A percentile compares a stretch with the other conserved stretches of the same genome.
Evolutionary conservation across 2,888 invertebrate species (phyloP).

Genomic region (Tuta absoluta): DNA sequence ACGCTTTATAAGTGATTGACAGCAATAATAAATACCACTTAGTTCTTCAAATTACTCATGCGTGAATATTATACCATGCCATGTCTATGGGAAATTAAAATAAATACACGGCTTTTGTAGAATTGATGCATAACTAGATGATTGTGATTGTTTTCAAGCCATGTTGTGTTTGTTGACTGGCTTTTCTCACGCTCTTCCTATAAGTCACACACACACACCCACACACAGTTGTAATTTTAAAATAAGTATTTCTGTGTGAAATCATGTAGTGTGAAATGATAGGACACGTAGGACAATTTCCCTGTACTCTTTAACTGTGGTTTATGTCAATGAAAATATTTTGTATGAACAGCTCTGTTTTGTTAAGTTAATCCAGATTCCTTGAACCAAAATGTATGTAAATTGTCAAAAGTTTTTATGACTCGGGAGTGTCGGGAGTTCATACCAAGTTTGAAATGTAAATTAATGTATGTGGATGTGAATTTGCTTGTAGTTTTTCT

Average conservation of each 20-base stretch:
- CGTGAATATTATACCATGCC: constrained; percentile 15
- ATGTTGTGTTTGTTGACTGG: constrained; percentile 38
- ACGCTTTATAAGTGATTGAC: constrained; percentile 15
- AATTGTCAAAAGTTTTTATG: not conserved
- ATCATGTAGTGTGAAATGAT: constrained; percentile 49
- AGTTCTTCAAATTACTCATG: not conserved
- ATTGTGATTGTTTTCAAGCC: constrained; percentile 17
- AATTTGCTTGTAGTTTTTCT: constrained; percentile 41
- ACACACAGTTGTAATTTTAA: constrained; percentile 48
- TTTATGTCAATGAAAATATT: constrained; percentile 36
- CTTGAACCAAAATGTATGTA: constrained; percentile 4
- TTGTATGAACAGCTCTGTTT: constrained; percentile 28
- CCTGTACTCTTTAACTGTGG: constrained; percentile 45
- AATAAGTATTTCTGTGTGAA: constrained; percentile 50
- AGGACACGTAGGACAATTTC: constrained; percentile 60
- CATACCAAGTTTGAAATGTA: constrained; percentile 33
- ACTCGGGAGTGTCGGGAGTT: not conserved
- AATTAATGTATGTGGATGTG: constrained; percentile 39
- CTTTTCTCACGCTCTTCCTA: constrained; percentile 44
- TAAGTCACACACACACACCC: constrained; percentile 38
- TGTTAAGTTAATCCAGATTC: constrained; percentile 27
- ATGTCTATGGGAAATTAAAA: constrained; percentile 11
- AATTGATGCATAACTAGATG: constrained; percentile 8
- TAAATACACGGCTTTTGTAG: constrained; percentile 15
- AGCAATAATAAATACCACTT: constrained; percentile 22